phyloP scores from a whole-genome alignment of 2,113 vertebrate genomes.

The Neolamprologus falcicula region DNA sequence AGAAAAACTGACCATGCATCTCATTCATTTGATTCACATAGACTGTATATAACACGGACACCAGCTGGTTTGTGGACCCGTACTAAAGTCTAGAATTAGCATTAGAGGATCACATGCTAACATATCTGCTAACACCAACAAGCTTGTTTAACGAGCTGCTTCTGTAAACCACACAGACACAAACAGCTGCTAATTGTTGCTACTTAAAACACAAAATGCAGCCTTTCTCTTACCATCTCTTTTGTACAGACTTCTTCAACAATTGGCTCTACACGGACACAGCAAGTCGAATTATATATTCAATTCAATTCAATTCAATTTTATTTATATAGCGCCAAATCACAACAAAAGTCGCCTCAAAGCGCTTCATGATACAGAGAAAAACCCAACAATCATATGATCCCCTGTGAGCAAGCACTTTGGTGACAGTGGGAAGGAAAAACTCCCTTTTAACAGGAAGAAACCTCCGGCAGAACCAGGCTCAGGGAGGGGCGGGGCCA shows the following conservation, averaged over 20 bases:
- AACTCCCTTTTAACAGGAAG: too few species aligned
- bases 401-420: too few species aligned
- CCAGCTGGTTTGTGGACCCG: not conserved
- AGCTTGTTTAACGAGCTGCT: not conserved
- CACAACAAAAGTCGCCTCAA: too few species aligned
- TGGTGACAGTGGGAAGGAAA: too few species aligned
- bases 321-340: too few species aligned
- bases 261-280: accelerated
- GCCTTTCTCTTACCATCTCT: accelerated
- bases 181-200: accelerated
- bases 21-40: not conserved
- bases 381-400: too few species aligned
- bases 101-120: not conserved
- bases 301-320: too few species aligned
- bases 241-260: not conserved
- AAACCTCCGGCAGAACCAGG: too few species aligned
- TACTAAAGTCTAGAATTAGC: not conserved
- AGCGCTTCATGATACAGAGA: too few species aligned
- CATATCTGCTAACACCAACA: not conserved
- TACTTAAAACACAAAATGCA: not conserved
- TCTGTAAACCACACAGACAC: not conserved
- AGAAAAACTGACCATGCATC: not conserved
- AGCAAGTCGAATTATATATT: not conserved
- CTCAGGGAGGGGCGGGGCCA: too few species aligned
- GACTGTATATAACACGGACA: not conserved